Conservation (phyloP, 2,113 vertebrate genomes). For the Pomatorhinus ruficollis region DNA sequence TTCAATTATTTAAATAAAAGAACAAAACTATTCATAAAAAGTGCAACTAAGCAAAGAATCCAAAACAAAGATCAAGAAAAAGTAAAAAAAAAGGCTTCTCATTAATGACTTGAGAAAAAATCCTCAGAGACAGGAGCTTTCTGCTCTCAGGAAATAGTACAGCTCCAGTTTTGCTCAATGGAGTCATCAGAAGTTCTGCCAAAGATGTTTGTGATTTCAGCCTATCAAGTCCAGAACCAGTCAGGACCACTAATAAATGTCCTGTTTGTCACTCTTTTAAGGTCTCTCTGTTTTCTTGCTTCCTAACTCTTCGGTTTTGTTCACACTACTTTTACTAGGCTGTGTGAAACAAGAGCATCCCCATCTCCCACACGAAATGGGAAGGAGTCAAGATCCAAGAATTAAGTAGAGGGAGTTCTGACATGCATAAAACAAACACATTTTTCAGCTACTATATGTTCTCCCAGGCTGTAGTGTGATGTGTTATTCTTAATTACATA, state of each 20-base stretch:
- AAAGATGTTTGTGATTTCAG: background rate
- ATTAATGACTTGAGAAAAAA: background rate
- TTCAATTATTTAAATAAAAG: background rate
- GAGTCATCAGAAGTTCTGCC: background rate
- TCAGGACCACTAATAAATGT: background rate
- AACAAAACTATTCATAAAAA: background rate
- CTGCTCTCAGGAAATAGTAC: background rate
- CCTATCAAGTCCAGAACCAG: background rate
- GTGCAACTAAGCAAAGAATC: background rate
- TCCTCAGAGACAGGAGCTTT: background rate
- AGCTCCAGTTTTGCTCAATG: background rate
- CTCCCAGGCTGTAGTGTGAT: background rate
- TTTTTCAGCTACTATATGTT: background rate
- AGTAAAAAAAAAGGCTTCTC: background rate
- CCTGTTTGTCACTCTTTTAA: background rate
- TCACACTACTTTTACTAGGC: background rate
- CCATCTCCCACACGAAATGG: background rate
- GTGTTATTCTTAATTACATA: background rate
- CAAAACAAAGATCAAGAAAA: background rate
- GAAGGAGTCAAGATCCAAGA: background rate
- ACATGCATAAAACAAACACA: background rate
- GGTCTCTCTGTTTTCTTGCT: background rate
- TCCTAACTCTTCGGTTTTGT: background rate
- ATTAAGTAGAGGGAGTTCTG: background rate
- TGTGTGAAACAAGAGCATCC: background rate